Base-by-base conservation (phyloP, 2,113 vertebrate genomes). In the Gambusia affinis region DNA sequence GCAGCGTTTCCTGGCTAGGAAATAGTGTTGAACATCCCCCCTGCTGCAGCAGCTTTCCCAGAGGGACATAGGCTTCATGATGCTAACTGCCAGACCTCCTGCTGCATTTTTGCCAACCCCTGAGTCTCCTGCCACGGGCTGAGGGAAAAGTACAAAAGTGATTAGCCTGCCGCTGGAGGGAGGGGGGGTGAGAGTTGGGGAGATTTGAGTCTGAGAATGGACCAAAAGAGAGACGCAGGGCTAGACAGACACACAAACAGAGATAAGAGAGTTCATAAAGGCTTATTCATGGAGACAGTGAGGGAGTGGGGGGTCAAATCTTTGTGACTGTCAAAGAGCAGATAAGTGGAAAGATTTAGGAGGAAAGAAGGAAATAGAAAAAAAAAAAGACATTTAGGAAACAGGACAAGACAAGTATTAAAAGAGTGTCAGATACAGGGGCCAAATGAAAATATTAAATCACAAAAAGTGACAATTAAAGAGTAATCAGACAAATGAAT, bases 101-200 rank as follows among this genome's bases (percentile, higher is more conserved):
- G 77, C 80, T 85, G 82, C 77, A 78, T 77, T 82, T 81, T 73
- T 87, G 73, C 72, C 85, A 79, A 86, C 81, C 89, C 79, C 75
- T 72, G 81, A 88, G 89, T 85, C 76, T 85, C 85, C 87, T 67
- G 86, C 82, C 87, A 91, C 30, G 86, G 89, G 78, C 88, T 86
- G 78, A 60, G 90, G 87, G 83, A 91, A 91, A 92, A 93, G 88
- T 83, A 93, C 90, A 92, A 92, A 93, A 89, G 90, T 87, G 82
- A 92, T 94, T 93, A 92, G 85, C n/a, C 33, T 87, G 88, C 64
- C 8, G 65, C 85, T 66, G 78, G 78, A 80, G 88, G 73, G 68
- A 72, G 75, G 73, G 86, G 74, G 82, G 80, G 75, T 64, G 78
- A 69, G 70, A 6, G 44, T 15, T 19, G 44, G 4, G 44, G 44